These are phyloP conservation scores for Thinocorus orbignyianus DNA, from an alignment of 2,113 vertebrate genomes.

Conservation along the genomic window DNA sequence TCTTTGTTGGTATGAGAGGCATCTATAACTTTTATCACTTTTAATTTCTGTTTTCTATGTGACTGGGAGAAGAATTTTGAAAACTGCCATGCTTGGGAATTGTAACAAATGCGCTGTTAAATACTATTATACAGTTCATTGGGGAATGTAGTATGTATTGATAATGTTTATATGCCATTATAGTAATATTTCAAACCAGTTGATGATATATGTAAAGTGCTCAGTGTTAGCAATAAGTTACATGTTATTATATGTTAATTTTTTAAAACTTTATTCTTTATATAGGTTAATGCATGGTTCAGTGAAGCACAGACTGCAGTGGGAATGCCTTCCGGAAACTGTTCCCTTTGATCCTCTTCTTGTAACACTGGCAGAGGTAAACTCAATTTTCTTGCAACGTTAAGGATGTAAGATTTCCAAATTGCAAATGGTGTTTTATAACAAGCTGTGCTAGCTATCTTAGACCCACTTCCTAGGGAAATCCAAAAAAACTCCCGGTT, in stretches of 20 bases:
- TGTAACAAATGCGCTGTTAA: neutral
- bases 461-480: neutral
- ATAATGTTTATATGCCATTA: neutral
- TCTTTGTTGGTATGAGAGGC: neutral
- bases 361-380: constrained; percentile 82
- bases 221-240: neutral
- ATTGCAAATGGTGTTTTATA: neutral
- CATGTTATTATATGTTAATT: neutral
- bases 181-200: neutral
- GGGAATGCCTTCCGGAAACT: constrained; percentile 78
- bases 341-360: constrained; percentile 83
- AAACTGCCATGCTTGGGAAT: neutral
- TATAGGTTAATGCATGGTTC: constrained; percentile 82
- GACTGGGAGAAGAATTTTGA: neutral
- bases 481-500: neutral
- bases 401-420: neutral
- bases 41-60: neutral
- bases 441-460: neutral
- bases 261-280: neutral
- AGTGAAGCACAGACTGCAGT: constrained; percentile 81
- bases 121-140: neutral
- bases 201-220: neutral
- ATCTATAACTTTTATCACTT: neutral
- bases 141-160: neutral
- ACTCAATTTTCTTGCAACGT: neutral